Conservation (phyloP, 2,113 vertebrate genomes). For the Takifugu bimaculatus region DNA sequence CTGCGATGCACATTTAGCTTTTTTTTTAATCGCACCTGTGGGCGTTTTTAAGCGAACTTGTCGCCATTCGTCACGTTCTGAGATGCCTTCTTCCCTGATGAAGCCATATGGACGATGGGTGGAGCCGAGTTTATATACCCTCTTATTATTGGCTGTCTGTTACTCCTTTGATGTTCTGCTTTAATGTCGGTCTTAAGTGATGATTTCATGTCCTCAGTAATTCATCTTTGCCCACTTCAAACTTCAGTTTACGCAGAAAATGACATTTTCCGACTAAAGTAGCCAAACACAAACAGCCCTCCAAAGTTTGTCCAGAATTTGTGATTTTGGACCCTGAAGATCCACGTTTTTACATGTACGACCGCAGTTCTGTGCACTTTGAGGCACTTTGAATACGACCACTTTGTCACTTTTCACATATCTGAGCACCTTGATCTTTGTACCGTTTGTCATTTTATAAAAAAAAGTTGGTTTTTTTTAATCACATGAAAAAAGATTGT, state of each 20-base stretch:
- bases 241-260: no score
- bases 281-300: no score
- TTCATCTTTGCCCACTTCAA: no score
- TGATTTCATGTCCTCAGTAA: no score
- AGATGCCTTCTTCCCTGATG: conserved; percentile 88
- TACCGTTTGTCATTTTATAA: conserved; percentile 87
- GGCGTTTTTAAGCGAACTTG: conserved; percentile 75
- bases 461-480: conserved; percentile 82
- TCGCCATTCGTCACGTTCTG: conserved; percentile 71
- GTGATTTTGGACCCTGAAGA: not conserved
- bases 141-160: no score
- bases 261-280: no score
- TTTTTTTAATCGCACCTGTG: conserved; percentile 69
- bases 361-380: conserved; percentile 12
- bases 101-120: conserved; percentile 80
- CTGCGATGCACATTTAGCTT: conserved; percentile 27
- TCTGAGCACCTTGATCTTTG: conserved; percentile 80
- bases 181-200: no score
- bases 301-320: no score
- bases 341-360: conserved; percentile 49
- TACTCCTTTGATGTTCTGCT: no score
- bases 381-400: conserved; percentile 68
- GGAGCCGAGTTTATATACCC: no score
- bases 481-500: conserved; percentile 49
- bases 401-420: conserved; percentile 90